Base-by-base conservation (phyloP, 2,113 vertebrate genomes). In the Hirundichthys speculiger region DNA sequence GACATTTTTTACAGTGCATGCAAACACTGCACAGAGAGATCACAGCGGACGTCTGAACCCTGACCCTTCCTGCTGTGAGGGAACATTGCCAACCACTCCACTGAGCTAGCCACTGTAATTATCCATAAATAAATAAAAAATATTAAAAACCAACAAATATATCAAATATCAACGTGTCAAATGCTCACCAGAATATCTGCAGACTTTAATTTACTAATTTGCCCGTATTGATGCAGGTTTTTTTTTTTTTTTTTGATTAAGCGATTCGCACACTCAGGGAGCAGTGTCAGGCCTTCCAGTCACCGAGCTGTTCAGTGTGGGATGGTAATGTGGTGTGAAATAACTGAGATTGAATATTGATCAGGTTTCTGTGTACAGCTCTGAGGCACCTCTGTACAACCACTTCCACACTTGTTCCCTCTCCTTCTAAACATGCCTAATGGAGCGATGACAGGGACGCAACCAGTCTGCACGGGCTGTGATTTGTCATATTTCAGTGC, bases 301-400 rank as follows among this genome's bases (percentile, higher is more conserved):
- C 74, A 71, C 58, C 19, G 51, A 76, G 64, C 73, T 40, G 61
- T 49, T 8, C 46, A 13, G 56, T 22, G 72, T 69, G 62, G 66
- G 73, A 85, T 61, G 62, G 40, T 82, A 80, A 86, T 79, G 82
- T 52, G 50, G 68, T 73, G 72, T 70, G 83, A 83, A 84, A 85
- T 79, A 77, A 83, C 51, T 49, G 69, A 70, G 82, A 88, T 83
- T 81, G 83, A 85, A 84, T 88, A 90, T 90, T 82, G 86, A 90
- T 91, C 83, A 83, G 79, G 64, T 47, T 51, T 52, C 47, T 67
- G 52, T 80, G 68, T 77, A 72, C 69, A 52, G 75, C 79, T 68
- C 55, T 0, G 42, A 68, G 75, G 77, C 70, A 49, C 80, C 79
- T 79, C 62, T 5, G 53, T 45, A 66, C 65, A 86, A 87, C 79